These are phyloP conservation scores for Diarsia dahlii DNA, from an alignment of 2,888 invertebrate genomes.

Conservation along the genomic window DNA sequence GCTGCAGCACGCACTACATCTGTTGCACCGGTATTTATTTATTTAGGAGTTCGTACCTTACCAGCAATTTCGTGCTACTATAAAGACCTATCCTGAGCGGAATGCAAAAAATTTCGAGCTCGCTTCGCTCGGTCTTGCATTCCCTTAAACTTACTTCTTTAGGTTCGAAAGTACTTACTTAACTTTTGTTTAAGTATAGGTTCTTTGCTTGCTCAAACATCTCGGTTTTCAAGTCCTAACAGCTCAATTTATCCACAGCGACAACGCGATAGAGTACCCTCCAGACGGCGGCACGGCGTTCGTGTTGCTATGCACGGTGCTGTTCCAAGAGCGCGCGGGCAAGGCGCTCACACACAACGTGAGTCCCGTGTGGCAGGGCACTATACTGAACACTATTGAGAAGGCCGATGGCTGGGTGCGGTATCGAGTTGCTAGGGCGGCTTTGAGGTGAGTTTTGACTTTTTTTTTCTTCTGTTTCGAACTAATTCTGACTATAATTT, in stretches of 20 bases:
- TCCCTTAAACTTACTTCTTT: no score
- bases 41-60: no score
- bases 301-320: conserved; percentile 95
- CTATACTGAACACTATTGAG: conserved; percentile 85
- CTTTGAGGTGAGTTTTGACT: conserved; percentile 93
- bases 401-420: conserved; percentile 95
- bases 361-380: conserved; percentile 80
- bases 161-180: no score
- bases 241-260: conserved; percentile 52
- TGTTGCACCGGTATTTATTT: not conserved
- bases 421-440: conserved; percentile 96
- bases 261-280: conserved; percentile 70
- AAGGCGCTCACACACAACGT: conserved; percentile 91
- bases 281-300: conserved; percentile 91
- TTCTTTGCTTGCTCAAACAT: no score
- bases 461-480: not conserved
- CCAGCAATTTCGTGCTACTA: no score
- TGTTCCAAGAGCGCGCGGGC: conserved; percentile 95
- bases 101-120: no score
- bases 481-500: no score
- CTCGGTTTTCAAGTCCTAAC: not conserved
- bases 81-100: no score
- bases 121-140: no score
- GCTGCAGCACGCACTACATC: conserved; percentile 6
- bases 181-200: no score